Evolutionary conservation across 2,888 invertebrate species (phyloP).

Genomic region (Epistrophe grossulariae): DNA sequence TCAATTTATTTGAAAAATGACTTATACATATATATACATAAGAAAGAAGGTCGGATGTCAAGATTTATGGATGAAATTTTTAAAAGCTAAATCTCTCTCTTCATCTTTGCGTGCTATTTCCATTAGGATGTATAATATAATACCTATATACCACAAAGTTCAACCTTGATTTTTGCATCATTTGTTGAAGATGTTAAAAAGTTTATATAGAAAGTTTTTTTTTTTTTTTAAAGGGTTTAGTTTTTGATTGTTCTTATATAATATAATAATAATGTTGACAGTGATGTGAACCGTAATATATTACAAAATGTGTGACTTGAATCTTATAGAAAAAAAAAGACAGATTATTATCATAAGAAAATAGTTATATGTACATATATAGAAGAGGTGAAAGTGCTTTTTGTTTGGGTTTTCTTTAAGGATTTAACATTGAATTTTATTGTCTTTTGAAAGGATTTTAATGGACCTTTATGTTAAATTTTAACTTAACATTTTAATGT

Average conservation of each 20-base stretch:
- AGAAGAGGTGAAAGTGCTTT: background rate
- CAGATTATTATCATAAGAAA: too few relatives aligned
- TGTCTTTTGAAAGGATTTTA: background rate
- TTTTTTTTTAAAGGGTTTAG: slow-evolving; percentile 21
- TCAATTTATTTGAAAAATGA: slow-evolving; percentile 34
- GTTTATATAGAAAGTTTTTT: slow-evolving; percentile 20
- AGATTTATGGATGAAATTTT: slow-evolving; percentile 39
- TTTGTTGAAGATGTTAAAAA: slow-evolving; percentile 4
- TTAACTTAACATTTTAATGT: background rate
- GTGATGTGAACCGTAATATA: slow-evolving; percentile 33
- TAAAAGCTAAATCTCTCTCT: slow-evolving; percentile 14
- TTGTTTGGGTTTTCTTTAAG: background rate
- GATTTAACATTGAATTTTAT: slow-evolving; percentile 9
- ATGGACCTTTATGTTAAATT: background rate
- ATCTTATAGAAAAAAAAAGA: background rate
- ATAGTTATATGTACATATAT: too few relatives aligned
- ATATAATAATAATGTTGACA: slow-evolving; percentile 20
- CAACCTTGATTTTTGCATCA: slow-evolving; percentile 35
- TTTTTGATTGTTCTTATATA: slow-evolving; percentile 17
- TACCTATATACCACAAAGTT: slow-evolving; percentile 17
- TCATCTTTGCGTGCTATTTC: slow-evolving; percentile 14
- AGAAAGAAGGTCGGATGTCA: slow-evolving; percentile 20
- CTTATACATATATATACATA: background rate
- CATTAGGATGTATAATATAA: background rate
- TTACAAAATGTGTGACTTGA: slow-evolving; percentile 20